Evolutionary conservation across 2,888 invertebrate genomes (phyloP).

Genomic region (Nyleta sp.): DNA sequence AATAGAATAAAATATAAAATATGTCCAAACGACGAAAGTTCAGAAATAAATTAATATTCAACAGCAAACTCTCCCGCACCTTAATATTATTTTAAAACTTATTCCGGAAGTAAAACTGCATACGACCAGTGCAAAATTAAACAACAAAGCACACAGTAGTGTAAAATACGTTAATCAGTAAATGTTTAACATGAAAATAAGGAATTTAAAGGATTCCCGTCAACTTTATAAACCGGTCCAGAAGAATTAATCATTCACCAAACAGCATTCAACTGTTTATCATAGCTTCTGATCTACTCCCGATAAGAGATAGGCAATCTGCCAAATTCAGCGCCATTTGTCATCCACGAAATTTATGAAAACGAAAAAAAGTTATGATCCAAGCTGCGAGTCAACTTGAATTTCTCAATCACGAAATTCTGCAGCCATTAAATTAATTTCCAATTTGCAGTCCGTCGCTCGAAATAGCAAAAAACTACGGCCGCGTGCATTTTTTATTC

Average conservation of each 20-base stretch:
- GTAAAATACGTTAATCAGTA: too few species aligned
- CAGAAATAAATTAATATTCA: too few species aligned
- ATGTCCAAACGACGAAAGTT: too few species aligned
- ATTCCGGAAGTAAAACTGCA: too few species aligned
- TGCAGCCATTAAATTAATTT: constrained; percentile 26
- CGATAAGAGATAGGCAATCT: constrained; percentile 35
- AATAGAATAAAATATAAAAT: too few species aligned
- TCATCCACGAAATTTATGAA: constrained; percentile 36
- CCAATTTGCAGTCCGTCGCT: too few species aligned
- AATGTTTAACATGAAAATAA: too few species aligned
- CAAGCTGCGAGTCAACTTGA: constrained; percentile 1
- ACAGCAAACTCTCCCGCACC: too few species aligned
- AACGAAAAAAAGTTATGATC: constrained; percentile 33
- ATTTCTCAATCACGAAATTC: constrained; percentile 39
- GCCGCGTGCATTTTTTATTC: constrained; percentile 8
- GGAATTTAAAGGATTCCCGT: too few species aligned
- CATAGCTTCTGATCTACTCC: constrained; percentile 35
- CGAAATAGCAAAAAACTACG: constrained; percentile 2
- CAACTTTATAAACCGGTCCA: background rate
- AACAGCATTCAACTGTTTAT: constrained; percentile 40
- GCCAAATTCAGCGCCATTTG: constrained; percentile 35
- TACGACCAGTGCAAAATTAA: too few species aligned
- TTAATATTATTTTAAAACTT: too few species aligned
- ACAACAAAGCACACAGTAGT: too few species aligned
- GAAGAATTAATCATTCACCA: constrained; percentile 25